Conservation (phyloP, 1,140 invertebrate species). For the Platorchestia sp. region DNA sequence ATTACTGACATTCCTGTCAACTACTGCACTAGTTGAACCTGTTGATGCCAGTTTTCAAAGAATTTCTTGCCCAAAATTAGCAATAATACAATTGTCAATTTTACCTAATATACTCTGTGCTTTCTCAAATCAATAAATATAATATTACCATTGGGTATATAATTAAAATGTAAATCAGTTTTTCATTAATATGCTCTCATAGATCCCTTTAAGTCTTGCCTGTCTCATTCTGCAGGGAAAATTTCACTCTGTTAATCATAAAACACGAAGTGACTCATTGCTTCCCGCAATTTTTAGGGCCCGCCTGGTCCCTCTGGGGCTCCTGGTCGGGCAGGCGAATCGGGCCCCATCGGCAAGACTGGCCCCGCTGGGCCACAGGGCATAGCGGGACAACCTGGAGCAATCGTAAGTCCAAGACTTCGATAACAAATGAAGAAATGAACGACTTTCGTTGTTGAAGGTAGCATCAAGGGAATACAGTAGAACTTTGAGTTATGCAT, state of each 20-base stretch:
- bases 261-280: not conserved
- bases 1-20: not conserved
- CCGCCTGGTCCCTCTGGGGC: not conserved
- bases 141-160: too few relatives aligned
- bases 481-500: too few relatives aligned
- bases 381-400: conserved; percentile 13
- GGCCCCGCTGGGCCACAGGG: conserved; percentile 26
- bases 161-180: not conserved
- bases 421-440: not conserved
- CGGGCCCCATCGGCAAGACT: conserved; percentile 41
- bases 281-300: conserved; percentile 18
- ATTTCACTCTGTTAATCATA: not conserved
- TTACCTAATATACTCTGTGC: too few relatives aligned
- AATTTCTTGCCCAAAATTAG: too few relatives aligned
- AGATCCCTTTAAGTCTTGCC: not conserved
- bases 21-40: not conserved
- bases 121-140: too few relatives aligned
- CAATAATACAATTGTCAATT: too few relatives aligned
- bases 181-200: not conserved
- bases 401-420: not conserved
- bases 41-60: not conserved
- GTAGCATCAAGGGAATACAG: too few relatives aligned
- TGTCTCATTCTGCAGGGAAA: not conserved
- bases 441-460: too few relatives aligned
- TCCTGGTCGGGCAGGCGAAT: conserved; percentile 26